phyloP scores from a whole-genome alignment of 1,140 invertebrate species.

The Lasioglossum baleicum region DNA sequence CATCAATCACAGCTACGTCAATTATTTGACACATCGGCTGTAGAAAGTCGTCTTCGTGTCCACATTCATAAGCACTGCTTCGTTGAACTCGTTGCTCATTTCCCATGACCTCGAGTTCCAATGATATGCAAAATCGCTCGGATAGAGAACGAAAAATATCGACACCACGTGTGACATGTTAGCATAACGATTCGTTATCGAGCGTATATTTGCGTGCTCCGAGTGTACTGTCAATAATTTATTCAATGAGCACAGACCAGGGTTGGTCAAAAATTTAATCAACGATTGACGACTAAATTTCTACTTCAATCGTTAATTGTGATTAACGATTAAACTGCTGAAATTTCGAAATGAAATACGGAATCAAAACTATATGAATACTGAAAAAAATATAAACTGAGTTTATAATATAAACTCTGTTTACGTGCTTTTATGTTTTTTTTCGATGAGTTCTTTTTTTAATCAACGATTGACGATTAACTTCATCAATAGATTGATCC shows the following conservation, averaged over 20 bases:
- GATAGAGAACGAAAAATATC: constrained; percentile 57
- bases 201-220: constrained; percentile 47
- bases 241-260: constrained; percentile 17
- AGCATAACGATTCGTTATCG: constrained; percentile 67
- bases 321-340: too few relatives aligned
- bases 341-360: too few relatives aligned
- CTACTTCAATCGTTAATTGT: too few relatives aligned
- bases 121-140: constrained; percentile 21
- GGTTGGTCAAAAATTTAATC: too few relatives aligned
- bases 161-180: constrained; percentile 56
- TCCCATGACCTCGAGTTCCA: background rate
- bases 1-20: constrained; percentile 23
- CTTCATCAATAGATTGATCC: too few relatives aligned
- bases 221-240: constrained; percentile 65
- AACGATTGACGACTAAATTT: too few relatives aligned
- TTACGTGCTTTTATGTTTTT: too few relatives aligned
- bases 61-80: background rate
- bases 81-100: background rate
- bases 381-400: too few relatives aligned
- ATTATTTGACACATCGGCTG: background rate
- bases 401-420: too few relatives aligned
- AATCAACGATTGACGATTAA: too few relatives aligned
- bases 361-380: too few relatives aligned
- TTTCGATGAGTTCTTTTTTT: too few relatives aligned
- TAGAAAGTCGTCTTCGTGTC: background rate